These are phyloP conservation scores for Thereva nobilitata DNA, from an alignment of 2,888 invertebrate species.

Conservation along the genomic window DNA sequence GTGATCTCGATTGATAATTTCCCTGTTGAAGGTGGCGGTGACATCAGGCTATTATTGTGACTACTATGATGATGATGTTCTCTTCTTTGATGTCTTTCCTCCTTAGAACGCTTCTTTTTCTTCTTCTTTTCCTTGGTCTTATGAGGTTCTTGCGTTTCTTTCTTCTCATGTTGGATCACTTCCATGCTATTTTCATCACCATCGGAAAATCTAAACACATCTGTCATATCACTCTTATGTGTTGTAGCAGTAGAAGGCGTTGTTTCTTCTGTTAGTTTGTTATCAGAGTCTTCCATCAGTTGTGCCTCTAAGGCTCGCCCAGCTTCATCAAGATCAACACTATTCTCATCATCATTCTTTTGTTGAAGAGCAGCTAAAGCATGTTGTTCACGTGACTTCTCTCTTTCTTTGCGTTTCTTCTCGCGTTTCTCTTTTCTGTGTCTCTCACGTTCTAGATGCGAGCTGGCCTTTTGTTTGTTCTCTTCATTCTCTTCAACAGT, in stretches of 20 bases:
- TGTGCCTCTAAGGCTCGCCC: slow-evolving; percentile 82
- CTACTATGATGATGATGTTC: slow-evolving; percentile 66
- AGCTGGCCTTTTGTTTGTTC: slow-evolving; percentile 48
- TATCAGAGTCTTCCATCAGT: slow-evolving; percentile 69
- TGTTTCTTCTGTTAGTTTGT: slow-evolving; percentile 57
- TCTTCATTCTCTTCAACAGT: slow-evolving; percentile 51
- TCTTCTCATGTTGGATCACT: slow-evolving; percentile 48
- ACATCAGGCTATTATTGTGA: slow-evolving; percentile 44
- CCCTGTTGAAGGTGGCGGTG: slow-evolving; percentile 49
- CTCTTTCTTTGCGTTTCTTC: slow-evolving; percentile 67
- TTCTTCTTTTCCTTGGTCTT: slow-evolving; percentile 79
- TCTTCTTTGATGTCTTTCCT: slow-evolving; percentile 72
- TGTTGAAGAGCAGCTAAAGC: slow-evolving; percentile 45
- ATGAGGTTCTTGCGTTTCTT: slow-evolving; percentile 60
- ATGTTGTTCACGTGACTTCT: slow-evolving; percentile 58
- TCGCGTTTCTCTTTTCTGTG: slow-evolving; percentile 63
- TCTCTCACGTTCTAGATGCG: slow-evolving; percentile 53
- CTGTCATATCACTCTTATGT: slow-evolving; percentile 58
- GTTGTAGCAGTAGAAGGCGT: slow-evolving; percentile 55
- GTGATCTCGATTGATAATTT: slow-evolving; percentile 53
- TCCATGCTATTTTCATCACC: slow-evolving; percentile 63
- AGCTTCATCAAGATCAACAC: slow-evolving; percentile 79
- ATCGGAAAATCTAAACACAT: slow-evolving; percentile 66
- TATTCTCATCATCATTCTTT: slow-evolving; percentile 67
- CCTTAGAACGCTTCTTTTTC: slow-evolving; percentile 81